Conservation (phyloP, 2,888 invertebrate species). For the Achlya flavicornis region DNA sequence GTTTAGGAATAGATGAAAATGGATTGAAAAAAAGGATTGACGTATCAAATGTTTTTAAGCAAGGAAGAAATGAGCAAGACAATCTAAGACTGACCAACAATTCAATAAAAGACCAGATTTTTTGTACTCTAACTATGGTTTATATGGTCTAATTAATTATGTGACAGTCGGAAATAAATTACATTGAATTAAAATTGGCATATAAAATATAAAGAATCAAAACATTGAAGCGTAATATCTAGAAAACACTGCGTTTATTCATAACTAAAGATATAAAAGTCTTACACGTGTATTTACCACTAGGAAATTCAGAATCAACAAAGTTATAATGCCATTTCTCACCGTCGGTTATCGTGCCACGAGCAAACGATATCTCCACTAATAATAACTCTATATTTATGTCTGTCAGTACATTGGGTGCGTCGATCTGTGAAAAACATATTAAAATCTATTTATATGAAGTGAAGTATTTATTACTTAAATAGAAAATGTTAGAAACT, state of each 20-base stretch:
- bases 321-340: slow-evolving; percentile 12
- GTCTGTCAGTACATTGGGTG: slow-evolving; percentile 34
- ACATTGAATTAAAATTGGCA: not conserved
- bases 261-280: slow-evolving; percentile 14
- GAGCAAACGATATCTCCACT: slow-evolving; percentile 34
- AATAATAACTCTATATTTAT: slow-evolving; percentile 42
- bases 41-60: not conserved
- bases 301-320: slow-evolving; percentile 15
- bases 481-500: not conserved
- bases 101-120: not conserved
- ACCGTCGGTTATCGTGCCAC: slow-evolving; percentile 10
- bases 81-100: not conserved
- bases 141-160: too few species aligned
- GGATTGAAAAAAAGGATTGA: too few species aligned
- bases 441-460: slow-evolving; percentile 7
- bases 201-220: not conserved
- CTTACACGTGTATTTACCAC: slow-evolving; percentile 15
- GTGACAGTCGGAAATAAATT: not conserved
- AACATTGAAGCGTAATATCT: not conserved
- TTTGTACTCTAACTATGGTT: too few species aligned
- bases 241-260: not conserved
- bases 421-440: slow-evolving; percentile 27
- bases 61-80: not conserved
- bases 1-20: not conserved
- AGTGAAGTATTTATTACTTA: not conserved